These are phyloP conservation scores for Danio choprae DNA, from an alignment of 2,797 vertebrate genomes.

Conservation along the genomic window DNA sequence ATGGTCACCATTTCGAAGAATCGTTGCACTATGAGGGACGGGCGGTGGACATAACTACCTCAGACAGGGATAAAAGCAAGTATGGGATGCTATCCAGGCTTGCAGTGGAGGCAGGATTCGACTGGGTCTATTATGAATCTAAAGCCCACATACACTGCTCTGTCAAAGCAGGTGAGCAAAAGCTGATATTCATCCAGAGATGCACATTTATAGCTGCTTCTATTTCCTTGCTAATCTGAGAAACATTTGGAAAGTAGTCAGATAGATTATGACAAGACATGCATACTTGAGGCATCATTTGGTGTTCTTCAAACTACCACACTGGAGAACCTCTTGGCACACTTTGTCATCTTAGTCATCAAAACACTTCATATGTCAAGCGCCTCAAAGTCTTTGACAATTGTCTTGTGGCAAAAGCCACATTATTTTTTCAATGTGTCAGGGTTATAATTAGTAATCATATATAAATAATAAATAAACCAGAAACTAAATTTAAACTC, in stretches of 20 bases:
- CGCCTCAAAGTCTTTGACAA: neutral
- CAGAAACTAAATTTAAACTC: too few relatives aligned
- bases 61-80: constrained; percentile 87
- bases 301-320: neutral
- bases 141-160: constrained; percentile 90
- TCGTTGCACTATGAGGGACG: constrained; percentile 88
- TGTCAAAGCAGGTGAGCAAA: constrained; percentile 84
- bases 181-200: neutral
- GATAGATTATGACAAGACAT: neutral
- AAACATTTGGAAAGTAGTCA: neutral
- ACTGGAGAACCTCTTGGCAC: neutral
- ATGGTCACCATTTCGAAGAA: constrained; percentile 87
- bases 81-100: constrained; percentile 88
- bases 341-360: neutral
- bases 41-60: constrained; percentile 89
- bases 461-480: too few relatives aligned
- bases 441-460: neutral
- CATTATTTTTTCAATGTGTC: neutral
- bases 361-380: neutral
- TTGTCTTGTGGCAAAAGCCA: neutral
- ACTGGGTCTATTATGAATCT: constrained; percentile 90
- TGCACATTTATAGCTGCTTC: neutral
- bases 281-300: neutral
- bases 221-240: neutral
- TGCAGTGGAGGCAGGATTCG: constrained; percentile 88